Conservation (phyloP, 53 echinoderm and acorn worm genomes). For the Henricia sp. region DNA sequence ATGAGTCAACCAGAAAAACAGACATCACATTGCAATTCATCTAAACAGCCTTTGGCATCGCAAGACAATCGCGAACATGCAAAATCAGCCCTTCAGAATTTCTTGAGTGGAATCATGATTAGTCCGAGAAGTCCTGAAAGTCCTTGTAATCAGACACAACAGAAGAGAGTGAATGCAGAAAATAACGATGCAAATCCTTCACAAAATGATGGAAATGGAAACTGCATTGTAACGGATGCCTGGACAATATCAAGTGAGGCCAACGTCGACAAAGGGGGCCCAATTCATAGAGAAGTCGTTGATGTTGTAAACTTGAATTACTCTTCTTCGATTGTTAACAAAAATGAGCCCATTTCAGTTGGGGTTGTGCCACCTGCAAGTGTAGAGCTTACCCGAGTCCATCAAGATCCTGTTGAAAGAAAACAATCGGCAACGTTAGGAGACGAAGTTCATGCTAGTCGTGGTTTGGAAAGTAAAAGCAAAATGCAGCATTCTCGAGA, state of each 20-base stretch:
- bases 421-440: too few species aligned
- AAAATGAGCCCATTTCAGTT: not conserved
- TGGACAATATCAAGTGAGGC: not conserved
- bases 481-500: not conserved
- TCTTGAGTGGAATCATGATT: constrained; percentile 38
- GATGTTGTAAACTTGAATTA: constrained; percentile 19
- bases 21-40: constrained; percentile 7
- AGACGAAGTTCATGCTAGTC: too few species aligned
- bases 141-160: not conserved
- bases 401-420: too few species aligned
- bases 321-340: not conserved
- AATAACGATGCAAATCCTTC: not conserved
- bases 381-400: too few species aligned
- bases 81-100: constrained; percentile 24
- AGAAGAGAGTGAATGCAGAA: not conserved
- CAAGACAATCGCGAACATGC: constrained; percentile 22
- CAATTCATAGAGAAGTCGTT: not conserved
- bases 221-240: not conserved
- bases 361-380: not conserved
- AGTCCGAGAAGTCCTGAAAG: not conserved
- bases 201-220: constrained; percentile 30
- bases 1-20: not conserved
- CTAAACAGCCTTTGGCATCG: constrained; percentile 18
- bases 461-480: not conserved
- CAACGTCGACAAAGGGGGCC: not conserved